A percentile compares a stretch with the other conserved stretches of the same genome.
Evolutionary conservation across 2,113 vertebrate genomes (phyloP).

Genomic region (Eptesicus fuscus): DNA sequence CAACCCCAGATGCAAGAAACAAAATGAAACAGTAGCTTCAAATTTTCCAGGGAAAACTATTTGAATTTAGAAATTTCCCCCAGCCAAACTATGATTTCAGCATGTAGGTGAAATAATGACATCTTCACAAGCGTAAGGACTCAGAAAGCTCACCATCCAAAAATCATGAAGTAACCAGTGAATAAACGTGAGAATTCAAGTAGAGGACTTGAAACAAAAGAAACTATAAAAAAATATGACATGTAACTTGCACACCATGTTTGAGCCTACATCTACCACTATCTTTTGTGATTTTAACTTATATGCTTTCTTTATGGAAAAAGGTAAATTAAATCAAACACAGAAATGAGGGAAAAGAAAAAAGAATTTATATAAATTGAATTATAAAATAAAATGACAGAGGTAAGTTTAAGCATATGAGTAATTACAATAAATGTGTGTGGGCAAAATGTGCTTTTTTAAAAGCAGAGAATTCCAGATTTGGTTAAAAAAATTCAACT

Average conservation of each 20-base stretch:
- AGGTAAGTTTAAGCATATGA: neutral
- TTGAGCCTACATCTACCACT: neutral
- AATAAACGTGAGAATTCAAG: neutral
- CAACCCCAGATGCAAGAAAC: neutral
- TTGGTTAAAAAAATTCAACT: neutral
- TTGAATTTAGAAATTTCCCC: conserved; percentile 4
- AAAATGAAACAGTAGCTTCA: neutral
- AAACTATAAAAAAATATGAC: neutral
- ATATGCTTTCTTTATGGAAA: neutral
- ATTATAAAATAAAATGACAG: neutral
- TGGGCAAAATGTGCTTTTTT: neutral
- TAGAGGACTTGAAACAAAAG: neutral
- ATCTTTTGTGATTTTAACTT: conserved; percentile 25
- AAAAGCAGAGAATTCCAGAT: neutral
- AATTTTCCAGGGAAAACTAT: neutral
- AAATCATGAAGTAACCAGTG: neutral
- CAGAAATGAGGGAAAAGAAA: neutral
- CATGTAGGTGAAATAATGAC: neutral
- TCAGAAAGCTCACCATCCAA: neutral
- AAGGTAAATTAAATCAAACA: neutral
- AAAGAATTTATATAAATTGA: neutral
- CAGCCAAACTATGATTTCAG: neutral
- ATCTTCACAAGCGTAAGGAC: neutral
- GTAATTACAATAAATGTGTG: neutral
- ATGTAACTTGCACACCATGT: neutral